These are phyloP conservation scores for Channa striata DNA, from an alignment of 2,797 vertebrate species.

Conservation along the genomic window DNA sequence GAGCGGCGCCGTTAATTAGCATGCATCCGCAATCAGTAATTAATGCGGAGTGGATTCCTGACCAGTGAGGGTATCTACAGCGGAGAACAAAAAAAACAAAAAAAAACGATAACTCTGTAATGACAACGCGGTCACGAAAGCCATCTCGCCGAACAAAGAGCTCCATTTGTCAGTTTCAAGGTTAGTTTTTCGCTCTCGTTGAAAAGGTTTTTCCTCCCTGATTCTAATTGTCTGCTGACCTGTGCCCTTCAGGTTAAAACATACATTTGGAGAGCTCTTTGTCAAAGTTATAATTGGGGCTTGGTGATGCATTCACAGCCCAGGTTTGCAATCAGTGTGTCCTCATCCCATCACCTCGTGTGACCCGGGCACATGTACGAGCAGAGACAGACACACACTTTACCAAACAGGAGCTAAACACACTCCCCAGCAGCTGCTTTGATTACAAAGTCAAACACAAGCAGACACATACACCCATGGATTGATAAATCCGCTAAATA, in stretches of 20 bases:
- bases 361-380: constrained; percentile 13
- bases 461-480: not conserved
- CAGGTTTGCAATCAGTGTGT: constrained; percentile 40
- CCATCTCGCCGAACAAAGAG: constrained; percentile 44
- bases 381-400: not conserved
- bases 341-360: constrained; percentile 20
- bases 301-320: constrained; percentile 39
- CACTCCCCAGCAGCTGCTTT: not conserved
- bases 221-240: constrained; percentile 53
- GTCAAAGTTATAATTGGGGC: constrained; percentile 65
- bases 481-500: not conserved
- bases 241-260: constrained; percentile 48
- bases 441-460: not conserved
- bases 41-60: constrained; percentile 51
- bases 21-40: constrained; percentile 55
- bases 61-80: constrained; percentile 37
- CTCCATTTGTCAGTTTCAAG: constrained; percentile 50
- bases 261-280: constrained; percentile 54
- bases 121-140: constrained; percentile 21
- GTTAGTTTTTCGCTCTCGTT: constrained; percentile 52
- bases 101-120: constrained; percentile 41
- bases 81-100: constrained; percentile 21
- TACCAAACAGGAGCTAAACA: constrained; percentile 7
- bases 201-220: constrained; percentile 9
- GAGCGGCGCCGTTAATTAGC: constrained; percentile 59